Conservation (phyloP, 2,113 vertebrate genomes). For the Spheniscus mendiculus region DNA sequence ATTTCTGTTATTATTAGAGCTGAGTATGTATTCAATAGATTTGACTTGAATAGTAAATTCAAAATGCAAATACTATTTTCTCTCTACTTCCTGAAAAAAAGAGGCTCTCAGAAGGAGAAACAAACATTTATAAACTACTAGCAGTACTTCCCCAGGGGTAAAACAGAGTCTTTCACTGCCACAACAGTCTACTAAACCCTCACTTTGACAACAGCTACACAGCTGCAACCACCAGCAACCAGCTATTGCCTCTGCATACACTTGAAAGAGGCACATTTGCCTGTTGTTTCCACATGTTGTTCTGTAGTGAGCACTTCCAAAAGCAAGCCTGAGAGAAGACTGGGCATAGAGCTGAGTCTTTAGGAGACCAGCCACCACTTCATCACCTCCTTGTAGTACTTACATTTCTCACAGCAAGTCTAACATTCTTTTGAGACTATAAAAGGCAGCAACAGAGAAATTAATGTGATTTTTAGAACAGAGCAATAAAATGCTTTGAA, state of each 20-base stretch:
- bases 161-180: not conserved
- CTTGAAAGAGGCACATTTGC: not conserved
- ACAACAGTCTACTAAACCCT: not conserved
- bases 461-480: not conserved
- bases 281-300: not conserved
- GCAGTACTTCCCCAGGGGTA: not conserved
- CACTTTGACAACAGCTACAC: not conserved
- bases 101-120: not conserved
- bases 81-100: not conserved
- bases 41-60: not conserved
- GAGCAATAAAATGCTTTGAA: not conserved
- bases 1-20: not conserved
- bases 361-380: not conserved
- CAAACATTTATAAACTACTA: not conserved
- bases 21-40: not conserved
- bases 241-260: not conserved
- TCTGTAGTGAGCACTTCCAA: not conserved
- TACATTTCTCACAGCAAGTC: not conserved
- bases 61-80: not conserved
- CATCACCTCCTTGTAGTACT: not conserved
- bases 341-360: not conserved
- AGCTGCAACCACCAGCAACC: not conserved
- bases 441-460: conserved; percentile 29
- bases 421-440: not conserved
- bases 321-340: not conserved